These are phyloP conservation scores for Leucania comma DNA, from an alignment of 2,888 invertebrate species.

Conservation along the genomic window DNA sequence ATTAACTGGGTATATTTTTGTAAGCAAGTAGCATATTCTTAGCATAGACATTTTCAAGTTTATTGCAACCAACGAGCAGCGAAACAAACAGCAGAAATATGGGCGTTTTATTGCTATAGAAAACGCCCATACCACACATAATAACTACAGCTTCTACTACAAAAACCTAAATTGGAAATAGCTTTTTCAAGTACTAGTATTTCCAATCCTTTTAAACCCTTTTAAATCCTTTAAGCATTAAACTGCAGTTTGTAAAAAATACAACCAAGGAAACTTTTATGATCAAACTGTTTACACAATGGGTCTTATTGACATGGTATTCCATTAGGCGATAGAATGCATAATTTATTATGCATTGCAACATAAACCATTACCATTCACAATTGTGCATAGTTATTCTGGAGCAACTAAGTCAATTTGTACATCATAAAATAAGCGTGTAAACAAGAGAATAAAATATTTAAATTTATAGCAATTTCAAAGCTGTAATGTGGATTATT, in stretches of 20 bases:
- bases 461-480: neutral
- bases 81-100: neutral
- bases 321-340: constrained; percentile 7
- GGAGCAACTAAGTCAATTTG: neutral
- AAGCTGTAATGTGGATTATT: neutral
- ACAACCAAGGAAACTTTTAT: neutral
- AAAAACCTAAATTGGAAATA: neutral
- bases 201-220: too few relatives aligned
- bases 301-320: constrained; percentile 19
- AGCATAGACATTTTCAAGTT: neutral
- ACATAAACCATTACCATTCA: constrained; percentile 15
- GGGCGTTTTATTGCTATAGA: neutral
- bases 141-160: neutral
- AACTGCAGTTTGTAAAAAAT: neutral
- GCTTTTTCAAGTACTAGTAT: too few relatives aligned
- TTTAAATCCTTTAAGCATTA: neutral
- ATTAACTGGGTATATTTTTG: neutral
- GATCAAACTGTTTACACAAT: constrained; percentile 25
- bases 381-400: constrained; percentile 12
- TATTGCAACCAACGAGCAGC: neutral
- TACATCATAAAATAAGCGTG: neutral
- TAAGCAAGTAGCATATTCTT: neutral
- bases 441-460: neutral
- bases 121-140: too few relatives aligned
- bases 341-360: constrained; percentile 24